These are phyloP conservation scores for Callionymus lyra DNA, from an alignment of 2,113 vertebrate genomes.

Conservation along the genomic window DNA sequence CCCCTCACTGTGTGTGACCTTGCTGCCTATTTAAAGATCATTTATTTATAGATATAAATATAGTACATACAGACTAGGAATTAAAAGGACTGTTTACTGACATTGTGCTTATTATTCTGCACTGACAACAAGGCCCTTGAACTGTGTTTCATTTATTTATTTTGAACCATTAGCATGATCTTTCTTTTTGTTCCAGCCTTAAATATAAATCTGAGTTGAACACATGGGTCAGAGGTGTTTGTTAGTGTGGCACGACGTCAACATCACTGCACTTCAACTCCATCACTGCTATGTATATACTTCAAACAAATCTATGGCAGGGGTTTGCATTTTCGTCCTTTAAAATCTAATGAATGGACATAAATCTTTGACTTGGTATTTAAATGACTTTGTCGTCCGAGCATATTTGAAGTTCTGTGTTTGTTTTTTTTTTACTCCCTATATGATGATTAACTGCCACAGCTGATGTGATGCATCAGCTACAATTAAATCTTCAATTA, in stretches of 20 bases:
- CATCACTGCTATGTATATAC: too few relatives aligned
- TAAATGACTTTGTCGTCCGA: too few relatives aligned
- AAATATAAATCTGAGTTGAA: slow-evolving; percentile 64
- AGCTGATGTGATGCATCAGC: background rate
- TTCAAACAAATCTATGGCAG: too few relatives aligned
- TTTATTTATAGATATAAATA: slow-evolving; percentile 45
- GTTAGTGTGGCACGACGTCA: slow-evolving; percentile 7
- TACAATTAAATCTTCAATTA: slow-evolving; percentile 3
- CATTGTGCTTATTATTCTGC: slow-evolving; percentile 56
- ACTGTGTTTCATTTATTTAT: slow-evolving; percentile 56
- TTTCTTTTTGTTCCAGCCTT: slow-evolving; percentile 64
- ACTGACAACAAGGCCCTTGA: slow-evolving; percentile 61
- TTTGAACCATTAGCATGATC: slow-evolving; percentile 39
- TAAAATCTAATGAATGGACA: too few relatives aligned
- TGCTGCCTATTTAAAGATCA: slow-evolving; percentile 7
- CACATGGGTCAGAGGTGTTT: slow-evolving; percentile 68
- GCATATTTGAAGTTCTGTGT: too few relatives aligned
- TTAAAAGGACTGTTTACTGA: slow-evolving; percentile 44
- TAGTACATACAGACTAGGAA: slow-evolving; percentile 36
- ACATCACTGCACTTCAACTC: background rate
- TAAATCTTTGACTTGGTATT: too few relatives aligned
- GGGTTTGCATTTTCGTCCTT: too few relatives aligned
- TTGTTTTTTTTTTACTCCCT: too few relatives aligned
- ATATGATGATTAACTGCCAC: background rate
- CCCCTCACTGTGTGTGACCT: slow-evolving; percentile 45